These are phyloP conservation scores for Hormiphora californensis DNA, from an alignment of 37 sponge, comb jelly and placozoan genomes.

Conservation along the genomic window DNA sequence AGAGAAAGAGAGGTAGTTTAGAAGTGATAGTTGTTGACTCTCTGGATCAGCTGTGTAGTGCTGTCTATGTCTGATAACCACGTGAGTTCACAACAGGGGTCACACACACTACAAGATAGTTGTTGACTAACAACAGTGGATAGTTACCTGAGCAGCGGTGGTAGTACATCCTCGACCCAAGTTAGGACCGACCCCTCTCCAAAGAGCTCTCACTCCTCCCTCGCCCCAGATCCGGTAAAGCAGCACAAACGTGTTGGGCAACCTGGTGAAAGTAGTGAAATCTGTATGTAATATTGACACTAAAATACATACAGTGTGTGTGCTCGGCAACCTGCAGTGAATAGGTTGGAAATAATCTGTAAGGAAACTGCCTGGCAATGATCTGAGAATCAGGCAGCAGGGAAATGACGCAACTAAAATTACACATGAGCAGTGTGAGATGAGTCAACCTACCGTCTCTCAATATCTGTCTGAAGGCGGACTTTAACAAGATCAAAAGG, in stretches of 20 bases:
- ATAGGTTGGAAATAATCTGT: no score
- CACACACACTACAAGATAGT: no score
- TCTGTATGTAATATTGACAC: no score
- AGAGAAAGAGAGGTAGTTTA: background rate
- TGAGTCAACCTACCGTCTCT: background rate
- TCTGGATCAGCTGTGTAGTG: no score
- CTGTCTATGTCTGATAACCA: no score
- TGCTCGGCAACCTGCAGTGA: no score
- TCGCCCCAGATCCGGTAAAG: background rate
- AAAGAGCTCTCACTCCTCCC: background rate
- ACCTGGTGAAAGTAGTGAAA: background rate
- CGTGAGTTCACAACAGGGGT: no score
- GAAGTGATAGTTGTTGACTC: no score
- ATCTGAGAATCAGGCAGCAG: no score
- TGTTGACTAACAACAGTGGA: no score
- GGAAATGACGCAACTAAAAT: background rate
- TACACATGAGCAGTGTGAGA: background rate
- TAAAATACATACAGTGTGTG: no score
- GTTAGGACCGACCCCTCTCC: slow-evolving; percentile 24
- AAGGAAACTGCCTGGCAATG: no score
- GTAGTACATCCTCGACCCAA: background rate
- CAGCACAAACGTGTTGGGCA: background rate
- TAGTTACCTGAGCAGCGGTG: slow-evolving; percentile 34
- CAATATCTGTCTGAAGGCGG: slow-evolving; percentile 35
- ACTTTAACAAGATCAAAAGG: slow-evolving; percentile 56